Evolutionary conservation across 2,888 invertebrate genomes (phyloP), one percentile per base, ranked within the genome.

Genomic region (Hololepta plana): DNA sequence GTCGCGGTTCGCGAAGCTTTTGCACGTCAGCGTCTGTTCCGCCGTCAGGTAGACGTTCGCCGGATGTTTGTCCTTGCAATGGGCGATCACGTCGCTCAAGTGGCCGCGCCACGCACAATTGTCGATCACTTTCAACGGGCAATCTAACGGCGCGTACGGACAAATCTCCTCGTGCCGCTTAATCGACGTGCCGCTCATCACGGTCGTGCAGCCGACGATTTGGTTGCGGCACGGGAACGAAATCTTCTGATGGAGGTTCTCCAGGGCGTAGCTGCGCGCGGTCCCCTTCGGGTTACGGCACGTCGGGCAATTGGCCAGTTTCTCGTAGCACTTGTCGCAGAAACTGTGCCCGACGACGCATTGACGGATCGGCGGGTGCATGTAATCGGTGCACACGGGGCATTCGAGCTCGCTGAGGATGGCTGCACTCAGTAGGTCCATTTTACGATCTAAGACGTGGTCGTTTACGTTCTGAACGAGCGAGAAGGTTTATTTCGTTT

Each of bases 361-460:
- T 11, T 35, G 35, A 4, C 30, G 28, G 12, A 40, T 39, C 4
- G 40, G 40, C 3, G 38, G 36, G 12, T 33, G 32, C 36, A 39
- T 39, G 24, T 30, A 35, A 17, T 35, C 29, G 3, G 21, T 32
- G 20, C 40, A 40, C 4, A 37, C 34, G 7, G 35, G 38, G 22
- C 38, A 39, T 28, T 38, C 35, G 15, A 38, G 26, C 23, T 38
- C 36, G n/a, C n/a, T n/a, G n/a, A n/a, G n/a, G n/a, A n/a, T n/a
- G n/a, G n/a, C n/a, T n/a, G n/a, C n/a, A n/a, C n/a, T n/a, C n/a
- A n/a, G n/a, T n/a, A n/a, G n/a, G n/a, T n/a, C n/a, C n/a, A n/a
- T n/a, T n/a, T n/a, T n/a, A n/a, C n/a, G n/a, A n/a, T n/a, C n/a
- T n/a, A n/a, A n/a, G n/a, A n/a, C n/a, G n/a, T n/a, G n/a, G n/a